These are phyloP conservation scores for Plemyria rubiginata DNA, from an alignment of 2,888 invertebrate species.

Conservation along the genomic window DNA sequence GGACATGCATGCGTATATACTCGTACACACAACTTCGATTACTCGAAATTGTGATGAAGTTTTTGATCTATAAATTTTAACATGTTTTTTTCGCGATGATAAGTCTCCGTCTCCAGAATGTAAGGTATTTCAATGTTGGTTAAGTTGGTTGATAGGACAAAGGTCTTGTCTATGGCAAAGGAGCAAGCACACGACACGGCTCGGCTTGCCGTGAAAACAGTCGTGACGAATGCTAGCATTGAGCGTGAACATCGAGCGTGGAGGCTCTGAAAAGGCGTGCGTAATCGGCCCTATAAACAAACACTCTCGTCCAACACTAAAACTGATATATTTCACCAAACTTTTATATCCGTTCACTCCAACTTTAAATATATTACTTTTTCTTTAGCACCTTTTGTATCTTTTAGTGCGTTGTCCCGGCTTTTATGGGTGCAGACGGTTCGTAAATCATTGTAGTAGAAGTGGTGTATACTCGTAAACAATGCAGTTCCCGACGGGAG, in stretches of 20 bases:
- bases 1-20: neutral
- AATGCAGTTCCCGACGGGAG: conserved; percentile 70
- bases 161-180: conserved; percentile 2
- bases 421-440: conserved; percentile 80
- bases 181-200: conserved; percentile 33
- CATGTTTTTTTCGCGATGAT: no score
- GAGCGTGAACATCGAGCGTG: conserved; percentile 48
- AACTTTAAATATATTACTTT: conserved; percentile 83
- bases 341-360: conserved; percentile 80
- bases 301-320: conserved; percentile 77
- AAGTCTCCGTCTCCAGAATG: no score
- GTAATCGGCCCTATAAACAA: conserved; percentile 80
- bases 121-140: neutral
- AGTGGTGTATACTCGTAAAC: conserved; percentile 79
- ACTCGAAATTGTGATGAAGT: no score
- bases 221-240: conserved; percentile 57
- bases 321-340: conserved; percentile 83
- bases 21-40: no score
- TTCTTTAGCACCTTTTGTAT: conserved; percentile 85
- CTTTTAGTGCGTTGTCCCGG: conserved; percentile 82
- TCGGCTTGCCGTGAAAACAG: conserved; percentile 51
- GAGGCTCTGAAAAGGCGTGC: conserved; percentile 70
- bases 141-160: neutral
- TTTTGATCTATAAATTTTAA: no score
- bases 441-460: conserved; percentile 84